Evolutionary conservation across 2,113 vertebrate species (phyloP), one percentile per base, ranked within the genome.

Genomic region (Trogon melanurus): DNA sequence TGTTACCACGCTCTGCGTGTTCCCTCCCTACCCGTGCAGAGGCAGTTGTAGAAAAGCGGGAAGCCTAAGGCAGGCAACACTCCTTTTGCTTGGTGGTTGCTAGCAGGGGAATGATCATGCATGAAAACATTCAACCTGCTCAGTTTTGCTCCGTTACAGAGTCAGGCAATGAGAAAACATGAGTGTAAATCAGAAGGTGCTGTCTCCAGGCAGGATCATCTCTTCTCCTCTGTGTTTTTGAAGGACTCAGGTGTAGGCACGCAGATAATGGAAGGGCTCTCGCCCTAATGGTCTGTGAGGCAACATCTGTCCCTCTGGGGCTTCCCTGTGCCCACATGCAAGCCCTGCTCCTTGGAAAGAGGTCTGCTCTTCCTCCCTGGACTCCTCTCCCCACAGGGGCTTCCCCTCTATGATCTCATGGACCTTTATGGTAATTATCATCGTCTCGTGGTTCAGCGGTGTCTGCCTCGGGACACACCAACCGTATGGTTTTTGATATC

Each of bases 41-140:
- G 30, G 19, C 16, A 54, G 15, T 9, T 61, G 26, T 26, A 22
- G n/a, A 29, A 82, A 61, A 83, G 38, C 4, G 3, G 5, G 21
- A 9, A 72, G 29, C 10, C 45, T 34, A 25, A 47, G 44, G 34
- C 22, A 67, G 22, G 13, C 5, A 34, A 2, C 0, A 0, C 27
- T 70, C 6, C 1, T 30, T 44, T 66, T 17, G 23, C 14, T 79
- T 20, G 41, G 20, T 9, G 14, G 5, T 16, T 74, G 29, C 18
- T 74, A 64, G 20, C 1, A 78, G 51, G 60, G 22, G 13, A 86
- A 48, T 0, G 4, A 16, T 66, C 18, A 41, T 9, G 10, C 2
- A 0, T 47, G 16, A 44, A 69, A 73, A 38, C 4, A 22, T 57
- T 64, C 2, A 27, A 4, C 38, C 11, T 36, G 47, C 36, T 73